These are phyloP conservation scores for Campaea margaritaria DNA, from an alignment of 2,888 invertebrate species.

Conservation along the genomic window DNA sequence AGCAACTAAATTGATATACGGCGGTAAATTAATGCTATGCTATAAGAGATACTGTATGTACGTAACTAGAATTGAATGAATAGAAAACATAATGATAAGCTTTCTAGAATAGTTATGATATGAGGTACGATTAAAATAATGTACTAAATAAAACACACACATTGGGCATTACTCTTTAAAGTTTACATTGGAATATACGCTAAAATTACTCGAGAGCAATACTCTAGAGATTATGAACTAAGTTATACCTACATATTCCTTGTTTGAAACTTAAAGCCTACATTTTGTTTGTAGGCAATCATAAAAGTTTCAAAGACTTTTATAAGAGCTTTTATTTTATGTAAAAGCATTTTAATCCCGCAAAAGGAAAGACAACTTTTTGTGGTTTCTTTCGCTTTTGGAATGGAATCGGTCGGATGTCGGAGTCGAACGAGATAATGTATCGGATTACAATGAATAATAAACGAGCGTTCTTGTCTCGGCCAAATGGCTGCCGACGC, in stretches of 20 bases:
- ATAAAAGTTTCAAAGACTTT: constrained; percentile 2
- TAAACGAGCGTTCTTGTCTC: constrained; percentile 62
- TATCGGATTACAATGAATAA: constrained; percentile 78
- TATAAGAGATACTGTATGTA: neutral
- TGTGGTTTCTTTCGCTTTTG: constrained; percentile 51
- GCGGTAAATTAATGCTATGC: constrained; percentile 12
- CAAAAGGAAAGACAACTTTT: constrained; percentile 50
- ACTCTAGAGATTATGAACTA: too few species aligned
- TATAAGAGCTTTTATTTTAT: constrained; percentile 15
- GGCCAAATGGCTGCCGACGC: constrained; percentile 51
- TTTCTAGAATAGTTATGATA: too few species aligned
- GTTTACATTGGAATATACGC: too few species aligned
- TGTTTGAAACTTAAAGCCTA: constrained; percentile 1
- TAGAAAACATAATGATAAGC: too few species aligned
- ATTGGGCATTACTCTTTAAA: too few species aligned
- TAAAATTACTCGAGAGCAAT: too few species aligned
- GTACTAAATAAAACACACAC: too few species aligned
- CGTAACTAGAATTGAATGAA: neutral
- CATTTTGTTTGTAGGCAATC: constrained; percentile 3
- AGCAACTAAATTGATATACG: constrained; percentile 18
- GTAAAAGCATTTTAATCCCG: constrained; percentile 23
- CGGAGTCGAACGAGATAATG: constrained; percentile 56
- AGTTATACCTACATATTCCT: neutral
- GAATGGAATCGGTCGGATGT: constrained; percentile 54
- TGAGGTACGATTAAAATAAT: too few species aligned